Evolutionary conservation across 2,888 invertebrate genomes (phyloP), one percentile per base, ranked within the genome.

Genomic region (Lithophane socia): DNA sequence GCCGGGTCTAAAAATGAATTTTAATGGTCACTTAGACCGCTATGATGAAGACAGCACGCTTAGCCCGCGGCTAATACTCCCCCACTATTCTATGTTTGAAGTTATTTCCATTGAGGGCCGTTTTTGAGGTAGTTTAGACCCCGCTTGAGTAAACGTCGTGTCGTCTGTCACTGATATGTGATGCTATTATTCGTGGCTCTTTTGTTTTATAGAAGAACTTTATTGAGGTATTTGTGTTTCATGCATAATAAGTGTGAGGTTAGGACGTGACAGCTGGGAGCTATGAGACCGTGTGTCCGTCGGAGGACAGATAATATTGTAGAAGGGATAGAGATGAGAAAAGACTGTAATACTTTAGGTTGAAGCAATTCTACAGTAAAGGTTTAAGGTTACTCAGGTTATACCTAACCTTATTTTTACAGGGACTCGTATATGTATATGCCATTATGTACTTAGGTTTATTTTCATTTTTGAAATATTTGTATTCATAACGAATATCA

Each of bases 1-100:
- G 88, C 87, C 87, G 91, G 92, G 91, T 81, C 91, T 92, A 93
- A 93, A 94, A 94, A 94, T 94, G 94, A 95, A 95, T 95, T 94
- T 94, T 95, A 95, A 95, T 95, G 94, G 94, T 94, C 94, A 94
- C 93, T 95, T 94, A 93, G 91, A 82, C 90, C 89, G 84, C 93
- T 84, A 91, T 93, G 93, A 94, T 94, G 94, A 94, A 94, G 93
- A 94, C 93, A 93, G 88, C 90, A 87, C 86, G 89, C 79, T 63
- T 58, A 47, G 91, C 90, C 89, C 75, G 88, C 86, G 91, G 92
- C 91, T 63, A 85, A 82, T 77, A 78, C 83, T 85, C 83, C 90
- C 90, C 90, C 77, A 77, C 80, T 72, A 77, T 86, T 85, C 74
- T 77, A 44, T 86, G 88, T 89, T 86, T 88, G 85, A 86, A 86